Conservation (phyloP, 2,888 invertebrate genomes). For the Stegana nigrithorax region DNA sequence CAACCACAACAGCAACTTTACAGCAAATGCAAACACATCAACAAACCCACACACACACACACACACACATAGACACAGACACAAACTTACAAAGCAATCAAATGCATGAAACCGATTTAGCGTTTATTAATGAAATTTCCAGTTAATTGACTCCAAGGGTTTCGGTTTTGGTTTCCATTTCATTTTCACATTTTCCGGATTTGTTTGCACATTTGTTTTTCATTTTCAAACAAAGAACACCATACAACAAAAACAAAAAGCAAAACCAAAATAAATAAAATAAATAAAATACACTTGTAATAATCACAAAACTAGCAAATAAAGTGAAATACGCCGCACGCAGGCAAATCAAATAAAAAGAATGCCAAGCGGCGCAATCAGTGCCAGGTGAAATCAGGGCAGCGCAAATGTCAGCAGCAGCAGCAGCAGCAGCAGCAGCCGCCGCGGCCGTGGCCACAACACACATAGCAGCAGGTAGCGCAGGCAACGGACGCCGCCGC, state of each 20-base stretch:
- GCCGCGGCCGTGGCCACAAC: neutral
- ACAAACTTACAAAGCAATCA: neutral
- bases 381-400: too few relatives aligned
- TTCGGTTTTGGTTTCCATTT: neutral
- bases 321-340: too few relatives aligned
- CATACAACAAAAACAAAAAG: constrained; percentile 3
- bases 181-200: too few relatives aligned
- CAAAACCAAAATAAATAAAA: too few relatives aligned
- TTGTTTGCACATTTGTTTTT: too few relatives aligned
- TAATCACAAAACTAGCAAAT: constrained; percentile 12
- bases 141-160: constrained; percentile 21
- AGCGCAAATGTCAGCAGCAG: too few relatives aligned
- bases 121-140: constrained; percentile 17
- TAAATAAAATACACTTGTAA: too few relatives aligned
- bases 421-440: too few relatives aligned
- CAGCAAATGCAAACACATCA: too few relatives aligned
- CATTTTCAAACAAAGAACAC: neutral
- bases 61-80: neutral
- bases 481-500: too few relatives aligned
- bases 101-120: constrained; percentile 14
- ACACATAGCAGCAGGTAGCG: neutral
- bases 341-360: constrained; percentile 3
- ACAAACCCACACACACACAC: neutral
- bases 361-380: neutral
- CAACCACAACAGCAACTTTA: too few relatives aligned